Base-by-base conservation (phyloP, 2,888 invertebrate genomes). In the Nomada fabriciana region DNA sequence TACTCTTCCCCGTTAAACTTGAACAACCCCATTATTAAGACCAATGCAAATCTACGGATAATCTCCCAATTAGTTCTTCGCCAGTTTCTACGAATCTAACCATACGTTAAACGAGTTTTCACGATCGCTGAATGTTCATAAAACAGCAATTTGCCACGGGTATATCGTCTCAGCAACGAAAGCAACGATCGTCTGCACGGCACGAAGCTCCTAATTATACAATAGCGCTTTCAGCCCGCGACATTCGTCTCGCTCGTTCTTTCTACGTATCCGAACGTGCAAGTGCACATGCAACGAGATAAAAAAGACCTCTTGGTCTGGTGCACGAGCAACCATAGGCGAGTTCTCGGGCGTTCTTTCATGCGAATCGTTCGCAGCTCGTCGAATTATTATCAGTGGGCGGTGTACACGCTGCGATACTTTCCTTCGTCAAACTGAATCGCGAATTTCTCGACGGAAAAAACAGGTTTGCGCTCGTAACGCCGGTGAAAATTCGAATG, bases 201-300 rank as follows among this genome's bases (percentile, higher is more conserved):
- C 36, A 23, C 47, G 67, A 68, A 50, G 68, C 43, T 69, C 43
- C 79, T 80, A 80, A 80, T 80, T 80, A 76, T 76, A 80, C 76
- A 71, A 76, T 80, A 53, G 50, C 29, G 67, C 80, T 68, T 71
- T 71, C 50, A 70, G 55, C 47, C 55, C 67, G 71, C 68, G 67
- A 67, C 71, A 71, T 71, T 76, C 61, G 65, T 15, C 57, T 42
- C 60, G 70, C 55, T 69, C 64, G 61, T 59, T 59, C 59, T 59
- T 73, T 64, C 59, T 57, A 43, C 64, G 57, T 55, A 59, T 59
- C 43, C 43, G 57, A 52, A 42, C 42, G 29, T n/a, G 63, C 15
- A 20, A 50, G 13, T 25, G 65, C 36, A 4, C 36, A 42, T 60
- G 57, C 59, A 15, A 68, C 20, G 67, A 43, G 29, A 60, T 29